Evolutionary conservation across 2,797 vertebrate genomes (phyloP).

Genomic region (Botia kubotai): DNA sequence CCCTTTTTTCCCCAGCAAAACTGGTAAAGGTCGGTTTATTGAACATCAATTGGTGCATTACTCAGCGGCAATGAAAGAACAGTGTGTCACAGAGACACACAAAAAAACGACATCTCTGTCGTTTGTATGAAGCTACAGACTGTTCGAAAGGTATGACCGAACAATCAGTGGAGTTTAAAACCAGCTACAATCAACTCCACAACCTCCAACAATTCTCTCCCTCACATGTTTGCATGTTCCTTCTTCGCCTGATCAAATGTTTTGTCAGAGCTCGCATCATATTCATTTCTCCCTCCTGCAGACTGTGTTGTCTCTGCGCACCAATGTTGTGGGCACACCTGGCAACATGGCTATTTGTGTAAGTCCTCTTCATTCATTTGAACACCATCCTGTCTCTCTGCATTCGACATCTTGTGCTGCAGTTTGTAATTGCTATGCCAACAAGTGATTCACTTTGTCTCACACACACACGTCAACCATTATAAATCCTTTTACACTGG

Average conservation of each 20-base stretch:
- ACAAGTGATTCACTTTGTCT: background rate
- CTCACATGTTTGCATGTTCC: background rate
- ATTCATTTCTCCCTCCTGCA: background rate
- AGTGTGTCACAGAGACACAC: background rate
- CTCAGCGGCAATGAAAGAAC: background rate
- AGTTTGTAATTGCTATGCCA: slow-evolving; percentile 1
- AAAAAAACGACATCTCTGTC: background rate
- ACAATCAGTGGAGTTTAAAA: slow-evolving; percentile 29
- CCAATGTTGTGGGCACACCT: slow-evolving; percentile 8
- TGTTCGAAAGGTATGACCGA: slow-evolving; percentile 23
- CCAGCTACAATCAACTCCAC: slow-evolving; percentile 20
- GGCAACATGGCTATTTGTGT: slow-evolving; percentile 15
- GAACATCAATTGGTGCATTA: slow-evolving; percentile 18
- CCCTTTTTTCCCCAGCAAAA: background rate
- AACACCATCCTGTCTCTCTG: background rate
- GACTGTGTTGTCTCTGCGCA: slow-evolving; percentile 26
- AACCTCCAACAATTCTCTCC: slow-evolving; percentile 5
- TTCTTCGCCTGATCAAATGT: background rate
- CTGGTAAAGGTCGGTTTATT: background rate
- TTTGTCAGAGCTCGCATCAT: background rate
- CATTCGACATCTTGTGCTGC: slow-evolving; percentile 12
- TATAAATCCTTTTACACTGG: background rate
- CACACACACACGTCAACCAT: background rate
- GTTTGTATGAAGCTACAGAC: slow-evolving; percentile 48
- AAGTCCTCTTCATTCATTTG: slow-evolving; percentile 3